These are phyloP conservation scores for Tragelaphus scriptus DNA, from an alignment of 2,113 vertebrate genomes.

Conservation along the genomic window DNA sequence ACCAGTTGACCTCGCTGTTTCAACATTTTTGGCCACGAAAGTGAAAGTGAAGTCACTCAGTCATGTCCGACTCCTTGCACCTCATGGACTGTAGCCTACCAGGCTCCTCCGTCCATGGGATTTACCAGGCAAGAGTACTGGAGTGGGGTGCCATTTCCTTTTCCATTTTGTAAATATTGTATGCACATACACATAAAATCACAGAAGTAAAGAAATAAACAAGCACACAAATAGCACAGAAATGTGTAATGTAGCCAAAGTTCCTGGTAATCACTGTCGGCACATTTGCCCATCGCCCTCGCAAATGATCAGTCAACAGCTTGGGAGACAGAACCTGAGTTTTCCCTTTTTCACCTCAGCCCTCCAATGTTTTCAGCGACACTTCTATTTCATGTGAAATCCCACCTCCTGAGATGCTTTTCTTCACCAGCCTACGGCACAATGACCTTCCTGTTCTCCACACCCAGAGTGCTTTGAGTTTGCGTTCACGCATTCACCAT, in stretches of 20 bases:
- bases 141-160: no score
- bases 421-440: neutral
- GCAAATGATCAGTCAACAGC: neutral
- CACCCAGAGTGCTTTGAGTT: neutral
- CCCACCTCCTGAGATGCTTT: neutral
- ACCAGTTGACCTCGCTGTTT: neutral
- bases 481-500: neutral
- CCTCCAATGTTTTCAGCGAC: neutral
- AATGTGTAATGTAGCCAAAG: neutral
- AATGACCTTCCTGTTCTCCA: neutral
- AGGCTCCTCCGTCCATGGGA: no score
- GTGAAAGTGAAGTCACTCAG: no score
- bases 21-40: neutral
- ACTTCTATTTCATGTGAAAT: neutral
- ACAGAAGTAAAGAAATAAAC: neutral
- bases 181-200: neutral
- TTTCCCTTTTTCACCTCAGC: neutral
- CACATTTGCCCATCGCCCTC: rapidly evolving
- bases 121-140: no score
- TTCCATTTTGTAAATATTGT: neutral
- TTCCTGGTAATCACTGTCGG: neutral
- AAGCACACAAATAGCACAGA: neutral
- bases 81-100: no score
- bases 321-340: neutral
- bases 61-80: no score